Evolutionary conservation across 2,888 invertebrate genomes (phyloP).

Genomic region (Lobophora halterata): DNA sequence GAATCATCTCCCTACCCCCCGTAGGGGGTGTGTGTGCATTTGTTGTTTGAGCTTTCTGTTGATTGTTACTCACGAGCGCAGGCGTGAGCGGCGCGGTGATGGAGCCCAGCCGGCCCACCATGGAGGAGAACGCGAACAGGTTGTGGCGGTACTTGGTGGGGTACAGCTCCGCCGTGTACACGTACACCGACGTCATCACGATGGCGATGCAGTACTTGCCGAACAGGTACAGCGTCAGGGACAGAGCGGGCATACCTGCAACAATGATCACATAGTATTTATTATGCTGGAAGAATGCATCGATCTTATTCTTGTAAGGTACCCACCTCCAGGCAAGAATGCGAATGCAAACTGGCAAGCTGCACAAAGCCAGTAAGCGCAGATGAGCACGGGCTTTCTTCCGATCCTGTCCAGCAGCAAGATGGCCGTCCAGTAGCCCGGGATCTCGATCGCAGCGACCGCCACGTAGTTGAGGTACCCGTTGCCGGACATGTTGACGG

Average conservation of each 20-base stretch:
- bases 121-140: constrained; percentile 84
- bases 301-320: neutral
- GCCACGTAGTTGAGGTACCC: constrained; percentile 84
- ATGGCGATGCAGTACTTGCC: constrained; percentile 85
- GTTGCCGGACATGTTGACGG: constrained; percentile 84
- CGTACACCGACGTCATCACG: constrained; percentile 83
- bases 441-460: constrained; percentile 85
- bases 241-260: constrained; percentile 54
- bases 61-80: constrained; percentile 74
- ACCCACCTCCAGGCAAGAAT: constrained; percentile 78
- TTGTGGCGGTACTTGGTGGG: constrained; percentile 84
- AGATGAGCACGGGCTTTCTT: constrained; percentile 82
- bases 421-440: constrained; percentile 84
- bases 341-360: constrained; percentile 81
- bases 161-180: constrained; percentile 85
- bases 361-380: constrained; percentile 83
- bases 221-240: constrained; percentile 78
- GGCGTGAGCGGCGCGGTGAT: constrained; percentile 85
- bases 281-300: no score
- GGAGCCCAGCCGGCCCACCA: constrained; percentile 84
- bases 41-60: neutral
- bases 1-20: no score
- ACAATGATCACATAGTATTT: no score
- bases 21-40: no score
- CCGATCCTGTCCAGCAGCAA: constrained; percentile 83